These are phyloP conservation scores for Lamellibrachia luymesi DNA, from an alignment of 1,140 invertebrate genomes.

Conservation along the genomic window DNA sequence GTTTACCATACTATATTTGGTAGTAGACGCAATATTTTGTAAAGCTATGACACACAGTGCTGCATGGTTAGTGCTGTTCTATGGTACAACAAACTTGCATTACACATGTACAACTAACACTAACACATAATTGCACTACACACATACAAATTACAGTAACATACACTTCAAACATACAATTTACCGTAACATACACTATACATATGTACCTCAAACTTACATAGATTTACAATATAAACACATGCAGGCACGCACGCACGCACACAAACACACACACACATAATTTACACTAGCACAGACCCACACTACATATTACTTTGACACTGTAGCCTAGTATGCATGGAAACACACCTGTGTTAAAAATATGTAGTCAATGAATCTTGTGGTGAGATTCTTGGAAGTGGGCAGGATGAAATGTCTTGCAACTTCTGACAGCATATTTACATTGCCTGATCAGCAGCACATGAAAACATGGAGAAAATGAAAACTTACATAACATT, in stretches of 20 bases:
- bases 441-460: slow-evolving; percentile 36
- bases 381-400: slow-evolving; percentile 33
- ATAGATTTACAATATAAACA: neutral
- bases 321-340: neutral
- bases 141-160: neutral
- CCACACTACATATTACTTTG: neutral
- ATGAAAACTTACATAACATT: neutral
- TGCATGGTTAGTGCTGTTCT: too few species aligned
- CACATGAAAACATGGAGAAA: slow-evolving; percentile 8
- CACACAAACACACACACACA: neutral
- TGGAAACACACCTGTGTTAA: slow-evolving; percentile 52
- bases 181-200: neutral
- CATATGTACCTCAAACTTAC: neutral
- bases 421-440: slow-evolving; percentile 40
- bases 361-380: slow-evolving; percentile 52
- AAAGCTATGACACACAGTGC: too few species aligned
- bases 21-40: too few species aligned
- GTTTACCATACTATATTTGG: too few species aligned
- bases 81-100: too few species aligned
- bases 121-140: neutral
- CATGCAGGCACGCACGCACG: too few species aligned
- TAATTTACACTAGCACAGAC: neutral
- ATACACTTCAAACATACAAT: neutral
- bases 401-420: slow-evolving; percentile 41
- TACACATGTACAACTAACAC: too few species aligned